Base-by-base conservation (phyloP, 2,888 invertebrate species). In the Pristionchus entomophagus region DNA sequence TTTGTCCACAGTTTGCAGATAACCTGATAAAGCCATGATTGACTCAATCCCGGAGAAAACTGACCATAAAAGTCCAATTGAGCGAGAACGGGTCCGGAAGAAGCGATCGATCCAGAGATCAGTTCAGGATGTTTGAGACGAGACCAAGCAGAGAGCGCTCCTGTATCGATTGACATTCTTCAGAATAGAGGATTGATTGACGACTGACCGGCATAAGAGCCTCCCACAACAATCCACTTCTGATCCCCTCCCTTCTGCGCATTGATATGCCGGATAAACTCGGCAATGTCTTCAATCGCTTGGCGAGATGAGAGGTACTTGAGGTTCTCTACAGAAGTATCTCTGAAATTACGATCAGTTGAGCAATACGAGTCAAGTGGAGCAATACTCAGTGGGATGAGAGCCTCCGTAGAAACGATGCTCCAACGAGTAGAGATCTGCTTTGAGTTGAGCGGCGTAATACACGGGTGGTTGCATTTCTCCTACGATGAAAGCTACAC, bases 361-460 rank as follows among this genome's bases (percentile, higher is more conserved):
- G 14, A 45, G 6, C 45, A 45, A 10, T 6, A 45, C 14, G 14
- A 10, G 6, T 45, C 45, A 45, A 10, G 10, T 14, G 45, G 45
- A 35, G 2, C 10, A 95, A 95, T 95, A 97, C 97, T 94, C 92
- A 5, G 96, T 97, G 4, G 98, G 98, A 91, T 96, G 96, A 93
- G 97, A 97, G 93, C 96, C 95, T 84, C 98, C 98, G 95, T 98
- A 98, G 94, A 95, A 98, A 86, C 98, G 95, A 94, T 98, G 98
- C 94, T 98, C 98, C 88, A 98, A 93, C 94, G 96, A 96, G 87
- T 98, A 96, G 90, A 97, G 96, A 59, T 97, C 94, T 0, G 98
- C 98, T 69, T 96, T 96, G 93, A 96, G 96, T 90, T 95, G 94
- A 91, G 96, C 95, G 0, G 97, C 97, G 77, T 85, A 85, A 14